Evolutionary conservation across 2,797 vertebrate genomes (phyloP), one percentile per base, ranked within the genome.

Genomic region (Pseudomugil tenellus): DNA sequence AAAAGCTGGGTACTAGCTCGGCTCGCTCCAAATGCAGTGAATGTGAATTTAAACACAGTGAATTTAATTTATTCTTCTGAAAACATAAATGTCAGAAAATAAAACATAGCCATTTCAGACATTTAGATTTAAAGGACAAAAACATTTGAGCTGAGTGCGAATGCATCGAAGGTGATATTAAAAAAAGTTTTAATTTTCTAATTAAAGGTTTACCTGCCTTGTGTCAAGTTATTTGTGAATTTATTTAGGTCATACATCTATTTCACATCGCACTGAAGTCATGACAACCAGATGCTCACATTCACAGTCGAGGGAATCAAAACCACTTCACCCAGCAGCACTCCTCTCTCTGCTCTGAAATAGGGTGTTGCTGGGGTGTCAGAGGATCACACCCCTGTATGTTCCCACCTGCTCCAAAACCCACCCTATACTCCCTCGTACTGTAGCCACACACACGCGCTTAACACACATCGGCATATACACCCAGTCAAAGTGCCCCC

Each of bases 291-390:
- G 86, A 91, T 86, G 89, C 83, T 86, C 37, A 3, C 54, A 48
- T 85, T 83, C 80, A 84, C 85, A 84, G 79, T 54, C 28, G 7
- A 58, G 80, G 78, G 74, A 82, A 66, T 81, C 41, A 14, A 73
- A 79, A 70, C 73, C 72, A 53, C 62, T 78, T 73, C 63, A 77
- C 76, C 80, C 83, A 68, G 72, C 39, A 81, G 72, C 81, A 83
- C 70, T 58, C 67, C 60, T 65, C 34, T 79, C 67, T 84, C 73
- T 80, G 77, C 74, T 76, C 87, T 82, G 80, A 87, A 88, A 89
- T 84, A 90, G 88, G 83, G 87, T 91, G 91, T 91, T 91, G 85
- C 89, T 90, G 86, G 84, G 88, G 88, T 91, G 91, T 91, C 91
- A 70, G 79, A 89, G 85, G 84, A 89, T 93, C 91, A 90, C 90